A percentile compares a stretch with the other conserved stretches of the same genome.
Evolutionary conservation across 1,140 invertebrate species (phyloP).

Genomic region (Radopholus similis): DNA sequence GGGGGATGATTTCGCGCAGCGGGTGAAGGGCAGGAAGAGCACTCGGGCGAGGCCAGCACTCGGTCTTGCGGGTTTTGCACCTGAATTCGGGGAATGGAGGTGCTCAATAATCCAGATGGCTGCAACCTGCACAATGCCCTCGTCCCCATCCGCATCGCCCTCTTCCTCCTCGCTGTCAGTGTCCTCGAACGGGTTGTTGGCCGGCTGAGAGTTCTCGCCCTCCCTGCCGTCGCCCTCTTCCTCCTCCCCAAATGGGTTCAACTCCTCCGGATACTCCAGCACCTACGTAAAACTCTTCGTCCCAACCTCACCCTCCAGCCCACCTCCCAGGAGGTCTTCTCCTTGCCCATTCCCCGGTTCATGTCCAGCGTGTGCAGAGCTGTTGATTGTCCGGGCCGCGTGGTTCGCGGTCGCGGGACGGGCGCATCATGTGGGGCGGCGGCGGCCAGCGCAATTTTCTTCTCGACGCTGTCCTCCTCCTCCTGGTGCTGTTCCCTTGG

Average conservation of each 20-base stretch:
- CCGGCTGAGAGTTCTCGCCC: neutral
- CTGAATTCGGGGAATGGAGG: neutral
- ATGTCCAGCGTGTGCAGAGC: neutral
- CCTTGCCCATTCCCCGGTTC: neutral
- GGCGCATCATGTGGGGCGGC: constrained; percentile 15
- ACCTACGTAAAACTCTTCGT: neutral
- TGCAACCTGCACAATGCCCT: too few species aligned
- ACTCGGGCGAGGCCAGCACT: neutral
- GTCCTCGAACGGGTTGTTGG: neutral
- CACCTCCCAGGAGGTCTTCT: neutral
- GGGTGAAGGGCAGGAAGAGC: neutral
- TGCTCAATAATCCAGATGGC: neutral
- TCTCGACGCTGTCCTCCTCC: constrained; percentile 16
- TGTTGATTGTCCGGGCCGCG: neutral
- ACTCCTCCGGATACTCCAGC: neutral
- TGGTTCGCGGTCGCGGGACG: neutral
- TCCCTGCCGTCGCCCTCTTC: constrained; percentile 2
- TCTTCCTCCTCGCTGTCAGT: constrained; percentile 2
- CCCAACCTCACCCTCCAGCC: neutral
- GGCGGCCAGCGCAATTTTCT: constrained; percentile 10
- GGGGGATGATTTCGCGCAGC: neutral
- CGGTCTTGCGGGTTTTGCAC: constrained; percentile 2
- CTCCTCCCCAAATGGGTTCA: constrained; percentile 15
- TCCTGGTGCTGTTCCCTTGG: neutral
- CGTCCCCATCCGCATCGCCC: neutral